Evolutionary conservation across 2,888 invertebrate genomes (phyloP).

Genomic region (Pilophorus perplexus): DNA sequence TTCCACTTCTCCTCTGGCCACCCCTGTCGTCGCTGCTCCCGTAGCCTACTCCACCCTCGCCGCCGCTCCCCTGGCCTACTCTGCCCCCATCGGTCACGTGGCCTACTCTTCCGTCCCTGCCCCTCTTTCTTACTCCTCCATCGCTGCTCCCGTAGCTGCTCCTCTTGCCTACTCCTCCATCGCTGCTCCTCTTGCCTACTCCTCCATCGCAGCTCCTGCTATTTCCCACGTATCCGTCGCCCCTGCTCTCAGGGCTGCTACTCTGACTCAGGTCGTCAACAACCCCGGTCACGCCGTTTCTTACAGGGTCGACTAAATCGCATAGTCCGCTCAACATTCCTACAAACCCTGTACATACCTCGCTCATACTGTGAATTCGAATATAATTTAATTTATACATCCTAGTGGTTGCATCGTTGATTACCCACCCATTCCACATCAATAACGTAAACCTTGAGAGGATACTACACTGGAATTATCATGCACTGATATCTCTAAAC

Average conservation of each 20-base stretch:
- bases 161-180: no score
- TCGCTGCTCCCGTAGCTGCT: slow-evolving; percentile 48
- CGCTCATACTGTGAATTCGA: slow-evolving; percentile 31
- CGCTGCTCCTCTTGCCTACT: slow-evolving; percentile 45
- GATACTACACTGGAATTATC: no score
- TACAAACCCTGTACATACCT: slow-evolving; percentile 29
- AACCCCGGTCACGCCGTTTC: slow-evolving; percentile 54
- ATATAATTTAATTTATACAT: slow-evolving; percentile 35
- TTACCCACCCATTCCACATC: no score
- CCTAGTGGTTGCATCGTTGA: no score
- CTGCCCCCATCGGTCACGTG: slow-evolving; percentile 43
- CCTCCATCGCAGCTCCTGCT: slow-evolving; percentile 48
- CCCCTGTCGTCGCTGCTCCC: slow-evolving; percentile 51
- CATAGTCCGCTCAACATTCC: not conserved
- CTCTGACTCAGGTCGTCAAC: slow-evolving; percentile 53
- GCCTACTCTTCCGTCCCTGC: no score
- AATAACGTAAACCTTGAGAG: no score
- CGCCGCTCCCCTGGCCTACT: slow-evolving; percentile 47
- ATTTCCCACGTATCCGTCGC: no score
- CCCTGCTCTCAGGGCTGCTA: slow-evolving; percentile 50
- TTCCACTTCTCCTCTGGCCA: slow-evolving; percentile 54
- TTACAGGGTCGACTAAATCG: slow-evolving; percentile 52
- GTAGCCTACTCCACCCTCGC: slow-evolving; percentile 48
- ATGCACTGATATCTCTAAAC: no score
- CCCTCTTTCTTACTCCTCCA: no score